Evolutionary conservation across 2,113 vertebrate genomes (phyloP).

Genomic region (Dissostichus mawsoni): DNA sequence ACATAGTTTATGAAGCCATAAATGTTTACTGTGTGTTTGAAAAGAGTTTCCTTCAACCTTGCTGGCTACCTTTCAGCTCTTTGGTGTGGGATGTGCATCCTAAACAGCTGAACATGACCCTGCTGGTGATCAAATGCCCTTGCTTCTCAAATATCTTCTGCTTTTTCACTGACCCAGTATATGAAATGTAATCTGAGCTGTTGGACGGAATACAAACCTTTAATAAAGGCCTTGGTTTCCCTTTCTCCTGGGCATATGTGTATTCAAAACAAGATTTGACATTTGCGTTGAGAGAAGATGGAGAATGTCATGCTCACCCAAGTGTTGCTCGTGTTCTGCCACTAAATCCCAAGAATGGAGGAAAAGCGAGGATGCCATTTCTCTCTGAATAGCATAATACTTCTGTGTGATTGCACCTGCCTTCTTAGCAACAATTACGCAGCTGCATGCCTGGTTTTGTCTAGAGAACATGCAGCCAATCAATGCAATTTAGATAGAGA

Average conservation of each 20-base stretch:
- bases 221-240: conserved; percentile 1
- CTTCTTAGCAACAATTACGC: conserved; percentile 11
- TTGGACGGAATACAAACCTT: background rate
- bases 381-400: conserved; percentile 11
- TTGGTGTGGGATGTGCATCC: conserved; percentile 11
- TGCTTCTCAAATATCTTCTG: background rate
- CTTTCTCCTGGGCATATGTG: background rate
- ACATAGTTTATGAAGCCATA: conserved; percentile 49
- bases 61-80: conserved; percentile 19
- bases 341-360: background rate
- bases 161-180: background rate
- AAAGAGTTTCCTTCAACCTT: conserved; percentile 27
- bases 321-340: background rate
- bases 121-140: background rate
- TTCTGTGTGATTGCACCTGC: conserved; percentile 17
- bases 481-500: conserved; percentile 36
- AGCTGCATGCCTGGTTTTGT: conserved; percentile 20
- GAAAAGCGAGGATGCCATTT: background rate
- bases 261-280: conserved; percentile 20
- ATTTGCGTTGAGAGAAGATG: conserved; percentile 28
- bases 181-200: conserved; percentile 19
- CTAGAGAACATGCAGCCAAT: conserved; percentile 29
- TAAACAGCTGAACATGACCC: conserved; percentile 32
- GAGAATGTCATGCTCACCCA: background rate
- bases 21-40: conserved; percentile 46